Base-by-base conservation (phyloP, 2,113 vertebrate species). In the Paedocypris sp. region DNA sequence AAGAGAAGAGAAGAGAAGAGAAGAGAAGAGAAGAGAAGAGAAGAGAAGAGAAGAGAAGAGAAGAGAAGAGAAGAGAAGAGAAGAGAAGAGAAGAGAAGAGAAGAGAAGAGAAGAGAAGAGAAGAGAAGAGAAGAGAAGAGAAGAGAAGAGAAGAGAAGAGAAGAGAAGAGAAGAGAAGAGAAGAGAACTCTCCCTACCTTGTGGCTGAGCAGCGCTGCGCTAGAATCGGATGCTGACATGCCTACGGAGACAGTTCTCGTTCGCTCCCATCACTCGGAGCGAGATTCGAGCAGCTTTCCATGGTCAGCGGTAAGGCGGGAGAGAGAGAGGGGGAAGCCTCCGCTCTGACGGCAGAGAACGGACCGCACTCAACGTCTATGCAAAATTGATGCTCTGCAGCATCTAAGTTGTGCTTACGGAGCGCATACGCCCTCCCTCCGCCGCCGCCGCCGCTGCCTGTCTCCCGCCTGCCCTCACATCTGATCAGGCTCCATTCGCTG, bases 181-280 rank as follows among this genome's bases (percentile, higher is more conserved):
- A 28, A n/a, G 45, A 23, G 28, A 65, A 64, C 67, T 72, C 62
- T 36, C 76, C 80, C n/a, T 85, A 85, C 83, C 84, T 85, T 83
- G 74, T 76, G 75, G 72, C 83, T 85, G 66, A 86, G 80, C 77
- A 81, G 81, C 68, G 80, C 80, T 58, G 81, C 84, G 59, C 83
- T 86, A 25, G 81, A 85, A 72, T 84, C 82, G 53, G 83, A 85
- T 70, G 78, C 80, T 71, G 83, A 82, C 80, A 84, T 84, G 76
- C 75, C 46, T 62, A 47, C 39, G 54, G 36, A 46, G 13, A 43
- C 62, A 33, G 35, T 32, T 71, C 72, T 72, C 57, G 72, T 52
- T 68, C 72, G 61, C 71, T 76, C 75, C 74, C 79, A 79, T 77
- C 70, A 65, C 82, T 74, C 64, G 54, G 69, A 67, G 53, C 71